These are phyloP conservation scores for Melipona beecheii DNA, from an alignment of 2,888 invertebrate species.

Conservation along the genomic window DNA sequence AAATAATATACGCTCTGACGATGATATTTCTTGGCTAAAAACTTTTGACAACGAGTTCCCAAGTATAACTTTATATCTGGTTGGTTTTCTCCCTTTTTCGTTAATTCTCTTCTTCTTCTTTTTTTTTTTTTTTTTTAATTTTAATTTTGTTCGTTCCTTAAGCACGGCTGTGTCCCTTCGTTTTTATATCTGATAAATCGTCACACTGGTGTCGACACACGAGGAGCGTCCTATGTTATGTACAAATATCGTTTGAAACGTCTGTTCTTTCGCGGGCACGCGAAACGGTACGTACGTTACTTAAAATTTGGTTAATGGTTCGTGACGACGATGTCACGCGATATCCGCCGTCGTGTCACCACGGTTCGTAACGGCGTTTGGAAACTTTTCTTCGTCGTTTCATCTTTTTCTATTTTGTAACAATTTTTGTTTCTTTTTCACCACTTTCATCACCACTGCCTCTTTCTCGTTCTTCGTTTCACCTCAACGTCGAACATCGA, in stretches of 20 bases:
- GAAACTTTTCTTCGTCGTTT: not conserved
- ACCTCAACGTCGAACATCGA: conserved; percentile 27
- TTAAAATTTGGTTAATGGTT: conserved; percentile 35
- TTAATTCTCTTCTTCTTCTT: not conserved
- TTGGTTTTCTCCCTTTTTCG: not conserved
- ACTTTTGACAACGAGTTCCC: conserved; percentile 55
- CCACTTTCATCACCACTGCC: conserved; percentile 42
- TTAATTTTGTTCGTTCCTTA: not conserved
- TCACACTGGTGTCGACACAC: conserved; percentile 50
- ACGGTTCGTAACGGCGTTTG: conserved; percentile 4
- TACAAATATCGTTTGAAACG: conserved; percentile 75
- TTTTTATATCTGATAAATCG: conserved; percentile 39
- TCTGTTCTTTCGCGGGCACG: conserved; percentile 51
- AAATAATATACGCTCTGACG: conserved; percentile 61
- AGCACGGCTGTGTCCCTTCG: conserved; percentile 8
- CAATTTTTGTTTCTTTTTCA: not conserved
- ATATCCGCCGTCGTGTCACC: conserved; percentile 11
- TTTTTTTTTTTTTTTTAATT: not conserved
- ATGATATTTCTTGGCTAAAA: conserved; percentile 68
- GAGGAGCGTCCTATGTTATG: conserved; percentile 70
- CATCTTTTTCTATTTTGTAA: too few relatives aligned
- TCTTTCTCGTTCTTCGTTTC: conserved; percentile 16
- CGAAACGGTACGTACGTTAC: conserved; percentile 32
- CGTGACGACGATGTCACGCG: conserved; percentile 30
- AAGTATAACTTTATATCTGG: conserved; percentile 9